A percentile compares a stretch with the other conserved stretches of the same genome.
These are phyloP conservation scores for Brienomyrus longianalis DNA, from an alignment of 2,113 vertebrate species.

Conservation along the genomic window DNA sequence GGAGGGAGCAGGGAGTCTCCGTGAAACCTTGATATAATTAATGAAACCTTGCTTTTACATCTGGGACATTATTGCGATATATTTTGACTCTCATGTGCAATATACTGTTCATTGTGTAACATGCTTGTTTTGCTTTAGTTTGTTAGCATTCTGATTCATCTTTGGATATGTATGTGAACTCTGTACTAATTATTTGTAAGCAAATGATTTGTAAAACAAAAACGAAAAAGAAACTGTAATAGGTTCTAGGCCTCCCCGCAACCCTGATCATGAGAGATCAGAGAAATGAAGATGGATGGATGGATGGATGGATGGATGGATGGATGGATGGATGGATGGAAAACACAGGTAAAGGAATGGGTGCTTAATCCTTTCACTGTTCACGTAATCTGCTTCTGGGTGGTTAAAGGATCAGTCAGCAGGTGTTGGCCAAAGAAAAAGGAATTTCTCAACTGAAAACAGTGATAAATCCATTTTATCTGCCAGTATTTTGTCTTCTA, in stretches of 20 bases:
- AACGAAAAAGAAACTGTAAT: not conserved
- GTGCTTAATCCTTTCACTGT: not conserved
- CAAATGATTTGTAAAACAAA: not conserved
- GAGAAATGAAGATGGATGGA: not conserved
- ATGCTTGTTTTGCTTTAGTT: not conserved
- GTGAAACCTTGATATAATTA: not conserved
- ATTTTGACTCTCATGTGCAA: not conserved
- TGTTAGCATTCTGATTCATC: not conserved
- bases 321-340: not conserved
- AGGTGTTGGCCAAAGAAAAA: not conserved
- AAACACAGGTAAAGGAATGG: slow-evolving; percentile 10
- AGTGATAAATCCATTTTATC: slow-evolving; percentile 5
- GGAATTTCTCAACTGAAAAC: not conserved
- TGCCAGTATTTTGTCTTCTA: not conserved
- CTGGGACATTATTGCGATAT: not conserved
- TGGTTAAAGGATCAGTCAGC: not conserved
- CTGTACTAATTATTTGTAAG: not conserved
- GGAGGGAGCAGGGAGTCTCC: not conserved
- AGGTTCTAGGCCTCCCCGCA: not conserved
- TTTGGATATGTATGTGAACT: not conserved
- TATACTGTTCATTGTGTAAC: not conserved
- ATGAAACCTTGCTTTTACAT: not conserved
- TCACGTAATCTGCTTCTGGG: not conserved
- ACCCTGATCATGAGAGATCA: not conserved
- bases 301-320: not conserved